These are phyloP conservation scores for Byasa hedistus DNA, from an alignment of 2,888 invertebrate genomes.

Conservation along the genomic window DNA sequence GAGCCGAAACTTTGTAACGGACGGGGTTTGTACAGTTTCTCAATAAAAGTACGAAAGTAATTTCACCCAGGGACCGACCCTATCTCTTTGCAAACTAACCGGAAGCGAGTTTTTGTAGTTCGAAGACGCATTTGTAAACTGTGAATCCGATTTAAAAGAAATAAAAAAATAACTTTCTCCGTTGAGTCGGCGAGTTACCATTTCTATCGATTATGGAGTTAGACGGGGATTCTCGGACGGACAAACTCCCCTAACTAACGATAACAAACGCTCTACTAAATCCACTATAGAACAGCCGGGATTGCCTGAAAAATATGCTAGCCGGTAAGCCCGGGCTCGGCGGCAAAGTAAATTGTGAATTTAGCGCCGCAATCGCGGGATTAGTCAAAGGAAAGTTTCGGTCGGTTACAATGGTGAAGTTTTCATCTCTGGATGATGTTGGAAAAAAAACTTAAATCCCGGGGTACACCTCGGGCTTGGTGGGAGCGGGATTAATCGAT, in stretches of 20 bases:
- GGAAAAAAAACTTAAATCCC: conserved; percentile 56
- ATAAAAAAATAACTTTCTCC: conserved; percentile 28
- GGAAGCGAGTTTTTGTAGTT: conserved; percentile 49
- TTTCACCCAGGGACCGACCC: conserved; percentile 60
- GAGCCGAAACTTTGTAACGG: conserved; percentile 61
- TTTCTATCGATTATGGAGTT: conserved; percentile 36
- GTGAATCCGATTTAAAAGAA: conserved; percentile 27
- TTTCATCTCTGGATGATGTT: conserved; percentile 72
- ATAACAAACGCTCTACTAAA: conserved; percentile 65
- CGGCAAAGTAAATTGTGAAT: conserved; percentile 74
- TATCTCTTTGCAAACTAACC: conserved; percentile 59
- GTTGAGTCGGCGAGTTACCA: conserved; percentile 32
- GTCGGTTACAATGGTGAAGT: conserved; percentile 54
- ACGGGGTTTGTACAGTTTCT: conserved; percentile 55
- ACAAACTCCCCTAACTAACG: conserved; percentile 56
- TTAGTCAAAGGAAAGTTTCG: conserved; percentile 68
- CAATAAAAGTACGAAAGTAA: conserved; percentile 70
- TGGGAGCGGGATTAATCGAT: conserved; percentile 48
- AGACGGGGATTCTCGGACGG: conserved; percentile 32
- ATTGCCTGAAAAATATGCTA: conserved; percentile 72
- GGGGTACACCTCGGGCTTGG: conserved; percentile 43
- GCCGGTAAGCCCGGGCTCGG: conserved; percentile 61
- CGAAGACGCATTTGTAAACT: conserved; percentile 43
- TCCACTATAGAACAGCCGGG: conserved; percentile 60
- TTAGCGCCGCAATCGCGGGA: conserved; percentile 67